Base-by-base conservation (phyloP, 2,888 invertebrate species). In the Leucoma salicis region DNA sequence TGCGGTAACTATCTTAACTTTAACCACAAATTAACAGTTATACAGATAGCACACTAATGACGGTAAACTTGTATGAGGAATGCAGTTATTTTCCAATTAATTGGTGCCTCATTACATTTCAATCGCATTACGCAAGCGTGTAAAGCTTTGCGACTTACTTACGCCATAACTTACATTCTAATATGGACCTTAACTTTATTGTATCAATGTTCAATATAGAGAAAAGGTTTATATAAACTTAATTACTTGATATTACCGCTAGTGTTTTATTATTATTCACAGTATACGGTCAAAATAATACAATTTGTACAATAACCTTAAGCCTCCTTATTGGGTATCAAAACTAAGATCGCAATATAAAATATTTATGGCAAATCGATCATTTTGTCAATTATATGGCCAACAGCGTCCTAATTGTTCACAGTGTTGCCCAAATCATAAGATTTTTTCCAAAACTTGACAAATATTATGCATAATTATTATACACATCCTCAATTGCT, bases 171-270 rank as follows among this genome's bases (percentile, higher is more conserved):
- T 38, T 46, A 11, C 40, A 36, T 53, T 56, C 39, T 32, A 52
- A 45, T 57, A 39, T 56, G 50, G 50, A 61, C 59, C 54, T 55
- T 59, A 53, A 28, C 12, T 5, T 14, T 33, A 42, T 40, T 12
- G n/a, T 6, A 5, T 27, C n/a, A 27, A 28, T 21, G 21, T 21
- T 21, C 21, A 21, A 21, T 21, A 8, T 21, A 21, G 21, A 21
- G 2, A 21, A 6, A 21, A 21, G 2, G 8, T 21, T 4, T 21
- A 21, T 21, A n/a, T n/a, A n/a, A n/a, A n/a, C n/a, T n/a, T n/a
- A n/a, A n/a, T 4, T 8, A 21, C 7, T 21, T 42, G 32, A 37
- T 42, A 52, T 49, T 41, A 58, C 34, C 43, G 18, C 34, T 24
- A 21, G 18, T 8, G 15, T 28, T 1, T 16, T 25, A n/a, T 8